Evolutionary conservation across 2,113 vertebrate species (phyloP), one percentile per base, ranked within the genome.

Genomic region (Gambusia affinis): DNA sequence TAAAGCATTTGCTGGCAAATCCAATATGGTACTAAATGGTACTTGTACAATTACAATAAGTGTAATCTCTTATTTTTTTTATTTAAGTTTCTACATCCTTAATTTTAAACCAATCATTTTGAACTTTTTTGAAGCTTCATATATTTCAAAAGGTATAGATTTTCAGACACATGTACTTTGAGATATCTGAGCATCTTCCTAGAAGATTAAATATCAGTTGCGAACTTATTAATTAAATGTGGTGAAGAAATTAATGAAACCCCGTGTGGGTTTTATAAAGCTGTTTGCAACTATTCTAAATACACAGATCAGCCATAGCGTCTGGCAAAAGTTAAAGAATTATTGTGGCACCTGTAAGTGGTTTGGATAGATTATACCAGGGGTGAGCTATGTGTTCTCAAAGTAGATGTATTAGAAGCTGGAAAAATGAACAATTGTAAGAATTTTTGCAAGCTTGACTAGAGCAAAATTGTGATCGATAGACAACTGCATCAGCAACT

Each of bases 21-120:
- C 67, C n/a, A 64, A 81, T 80, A 19, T 51, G 51, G 17, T 61
- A 62, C 51, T 71, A 70, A 67, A 78, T 78, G 71, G 31, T 47
- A 78, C 51, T 72, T 70, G 67, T 44, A 24, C 35, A 57, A n/a
- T 42, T 73, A 61, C 42, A 67, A 61, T 66, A 42, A 73, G 61
- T 54, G 2, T 19, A 57, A 57, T n/a, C 8, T 24, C 2, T 8
- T 8, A 24, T 57, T 15, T 72, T 15, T 72, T 66, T 33, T 51
- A 64, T 67, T 57, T 67, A 54, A 24, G 70, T 80, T 39, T 61
- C n/a, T 72, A 22, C 24, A 67, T 71, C 63, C 73, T 79, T 10
- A 81, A 76, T 63, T 51, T 31, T 37, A 37, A 75, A n/a, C 28
- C 65, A 35, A 54, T 80, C 73, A 73, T 24, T 31, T 61, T 61